Evolutionary conservation across 2,113 vertebrate species (phyloP), one percentile per base, ranked within the genome.

Genomic region (Odocoileus virginianus): DNA sequence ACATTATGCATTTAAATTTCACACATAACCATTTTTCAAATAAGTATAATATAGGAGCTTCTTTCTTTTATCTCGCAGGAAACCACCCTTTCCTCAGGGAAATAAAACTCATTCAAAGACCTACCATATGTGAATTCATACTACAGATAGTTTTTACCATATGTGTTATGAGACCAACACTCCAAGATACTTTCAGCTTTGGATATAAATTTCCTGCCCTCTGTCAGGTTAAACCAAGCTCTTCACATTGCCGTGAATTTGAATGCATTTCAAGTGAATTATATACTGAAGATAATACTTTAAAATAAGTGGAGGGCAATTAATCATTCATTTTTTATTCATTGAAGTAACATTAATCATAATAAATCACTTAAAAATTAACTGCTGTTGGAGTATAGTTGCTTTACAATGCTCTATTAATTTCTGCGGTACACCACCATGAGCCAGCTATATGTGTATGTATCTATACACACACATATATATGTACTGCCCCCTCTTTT

Each of bases 1-100:
- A 87, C 52, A 97, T 98, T 98, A 96, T 67, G 40, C 55, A 92
- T 97, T 97, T 61, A 64, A 79, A 97, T 92, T 95, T 97, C 54
- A 89, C 94, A 96, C 57, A 76, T 50, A 71, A 82, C 19, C 30
- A 74, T 95, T 98, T 96, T 95, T 93, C 86, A 96, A 89, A 85
- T 94, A 93, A 93, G 50, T 15, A 52, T 91, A 97, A 91, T 92
- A 89, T 91, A 52, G 30, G 50, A 86, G 14, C 25, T 28, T 96
- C 93, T 95, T 92, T 54, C 60, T 98, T 97, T 98, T 94, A 95
- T 96, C 89, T 97, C 57, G 79, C 28, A 96, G 76, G 71, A 92
- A 95, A 95, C 10, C 30, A 45, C 79, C 57, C 17, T 96, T 87
- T 95, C 89, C 74, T 83, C 1, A 8, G 94, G 85, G 93, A 95